These are phyloP conservation scores for Nansenia antarctica DNA, from an alignment of 2,113 vertebrate species.

Conservation along the genomic window DNA sequence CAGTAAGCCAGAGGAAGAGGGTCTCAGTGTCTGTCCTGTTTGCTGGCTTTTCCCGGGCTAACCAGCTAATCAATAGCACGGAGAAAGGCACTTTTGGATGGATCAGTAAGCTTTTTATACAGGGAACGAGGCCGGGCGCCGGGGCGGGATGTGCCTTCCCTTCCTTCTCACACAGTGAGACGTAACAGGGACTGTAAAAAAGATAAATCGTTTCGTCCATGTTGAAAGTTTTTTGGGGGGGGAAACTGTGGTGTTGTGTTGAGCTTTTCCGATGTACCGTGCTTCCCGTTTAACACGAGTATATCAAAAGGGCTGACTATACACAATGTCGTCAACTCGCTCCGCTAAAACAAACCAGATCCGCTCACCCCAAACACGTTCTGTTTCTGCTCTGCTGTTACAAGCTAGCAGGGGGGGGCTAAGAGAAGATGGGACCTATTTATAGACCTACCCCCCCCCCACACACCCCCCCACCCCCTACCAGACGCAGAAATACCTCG, in stretches of 20 bases:
- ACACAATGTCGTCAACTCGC: no score
- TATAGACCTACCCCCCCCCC: slow-evolving; percentile 25
- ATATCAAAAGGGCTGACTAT: no score
- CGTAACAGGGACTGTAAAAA: no score
- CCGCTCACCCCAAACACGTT: no score
- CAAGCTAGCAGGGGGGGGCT: background rate
- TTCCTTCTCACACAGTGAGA: background rate
- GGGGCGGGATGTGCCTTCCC: no score
- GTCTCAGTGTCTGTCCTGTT: slow-evolving; percentile 53
- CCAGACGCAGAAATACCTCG: slow-evolving; percentile 24
- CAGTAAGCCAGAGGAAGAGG: slow-evolving; percentile 41
- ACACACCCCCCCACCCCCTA: slow-evolving; percentile 7
- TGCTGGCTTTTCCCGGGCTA: slow-evolving; percentile 58
- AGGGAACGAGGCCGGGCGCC: no score
- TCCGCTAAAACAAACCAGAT: no score
- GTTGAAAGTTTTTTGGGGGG: no score
- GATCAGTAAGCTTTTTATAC: slow-evolving; percentile 47
- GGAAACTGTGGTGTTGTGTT: no score
- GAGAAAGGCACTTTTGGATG: slow-evolving; percentile 50
- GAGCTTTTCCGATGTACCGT: no score
- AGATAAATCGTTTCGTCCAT: no score
- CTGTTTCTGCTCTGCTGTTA: background rate
- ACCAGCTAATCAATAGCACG: slow-evolving; percentile 71
- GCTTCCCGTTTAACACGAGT: no score
- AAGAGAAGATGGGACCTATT: slow-evolving; percentile 14